Base-by-base conservation (phyloP, 2,797 vertebrate species). In the Mormyrus proboscirostris region DNA sequence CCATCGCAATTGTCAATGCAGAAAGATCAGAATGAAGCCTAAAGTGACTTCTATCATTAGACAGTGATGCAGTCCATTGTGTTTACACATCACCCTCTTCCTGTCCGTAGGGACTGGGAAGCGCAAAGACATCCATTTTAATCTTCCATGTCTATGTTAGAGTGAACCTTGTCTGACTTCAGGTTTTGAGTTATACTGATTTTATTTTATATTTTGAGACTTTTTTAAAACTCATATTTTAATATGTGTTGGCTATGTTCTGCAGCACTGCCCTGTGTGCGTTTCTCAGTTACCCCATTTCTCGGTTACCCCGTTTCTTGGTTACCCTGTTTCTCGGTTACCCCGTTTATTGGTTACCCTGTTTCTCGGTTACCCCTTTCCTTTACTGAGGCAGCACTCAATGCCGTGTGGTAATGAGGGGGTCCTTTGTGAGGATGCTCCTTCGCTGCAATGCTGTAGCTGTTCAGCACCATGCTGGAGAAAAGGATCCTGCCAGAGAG, bases 401-500 rank as follows among this genome's bases (percentile, higher is more conserved):
- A 82, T 62, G 44, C 25, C 16, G 41, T 88, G 51, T 49, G 25
- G 69, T 25, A 50, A 62, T 69, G 51, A 83, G 41, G 8, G 62
- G 22, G 2, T 29, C 62, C 3, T 65, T 65, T 65, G 22, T 65
- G 9, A 29, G 62, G 25, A 44, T 82, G 50, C 16, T 59, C 69
- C n/a, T 47, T 47, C 57, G n/a, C 65, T 47, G 38, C 14, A 22
- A 33, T 33, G n/a, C 25, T 55, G 53, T 33, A 29, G 5, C 91
- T 29, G 49, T 51, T 57, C 62, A 82, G 91, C 90, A 87, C 49
- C 47, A 76, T 55, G 33, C 90, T 91, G 89, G 59, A 91, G 89
- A 69, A 87, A 9, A 16, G 59, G n/a, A 33, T n/a, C 16, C 65
- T 49, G 49, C 19, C 14, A 79, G 65, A 65, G 22, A 51, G 41